phyloP scores from a whole-genome alignment of 2,113 vertebrate species.

The Caranx melampygus region DNA sequence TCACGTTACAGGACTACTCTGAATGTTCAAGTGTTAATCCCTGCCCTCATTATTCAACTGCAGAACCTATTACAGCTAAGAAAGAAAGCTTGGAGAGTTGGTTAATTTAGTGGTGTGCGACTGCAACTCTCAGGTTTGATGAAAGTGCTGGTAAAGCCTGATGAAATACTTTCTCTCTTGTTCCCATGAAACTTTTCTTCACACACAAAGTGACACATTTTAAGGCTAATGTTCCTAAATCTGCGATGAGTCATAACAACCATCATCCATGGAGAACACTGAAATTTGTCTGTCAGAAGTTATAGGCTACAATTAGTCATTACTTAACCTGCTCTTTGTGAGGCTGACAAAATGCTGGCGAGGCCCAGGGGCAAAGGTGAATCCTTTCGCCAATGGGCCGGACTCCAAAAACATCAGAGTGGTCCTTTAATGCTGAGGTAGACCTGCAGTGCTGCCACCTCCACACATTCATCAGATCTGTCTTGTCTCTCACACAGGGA shows the following conservation, averaged over 20 bases:
- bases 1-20: conserved; percentile 5
- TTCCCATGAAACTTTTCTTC: not conserved
- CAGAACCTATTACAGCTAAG: not conserved
- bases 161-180: not conserved
- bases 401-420: conserved; percentile 2
- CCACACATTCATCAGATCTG: conserved; percentile 5
- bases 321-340: not conserved
- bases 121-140: conserved; percentile 1
- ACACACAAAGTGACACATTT: not conserved
- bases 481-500: conserved; percentile 84
- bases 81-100: not conserved
- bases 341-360: not conserved
- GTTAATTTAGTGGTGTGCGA: not conserved
- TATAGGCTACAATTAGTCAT: not conserved
- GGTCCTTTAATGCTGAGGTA: not conserved
- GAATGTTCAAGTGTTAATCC: not conserved
- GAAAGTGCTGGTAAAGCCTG: conserved; percentile 1
- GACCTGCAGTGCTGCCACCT: not conserved
- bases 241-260: not conserved
- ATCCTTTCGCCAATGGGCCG: not conserved
- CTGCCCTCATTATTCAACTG: not conserved
- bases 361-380: not conserved
- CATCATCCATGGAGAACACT: not conserved
- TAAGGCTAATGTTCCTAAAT: not conserved
- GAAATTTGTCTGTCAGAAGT: not conserved